These are phyloP conservation scores for Probosciger aterrimus DNA, from an alignment of 2,113 vertebrate species.

Conservation along the genomic window DNA sequence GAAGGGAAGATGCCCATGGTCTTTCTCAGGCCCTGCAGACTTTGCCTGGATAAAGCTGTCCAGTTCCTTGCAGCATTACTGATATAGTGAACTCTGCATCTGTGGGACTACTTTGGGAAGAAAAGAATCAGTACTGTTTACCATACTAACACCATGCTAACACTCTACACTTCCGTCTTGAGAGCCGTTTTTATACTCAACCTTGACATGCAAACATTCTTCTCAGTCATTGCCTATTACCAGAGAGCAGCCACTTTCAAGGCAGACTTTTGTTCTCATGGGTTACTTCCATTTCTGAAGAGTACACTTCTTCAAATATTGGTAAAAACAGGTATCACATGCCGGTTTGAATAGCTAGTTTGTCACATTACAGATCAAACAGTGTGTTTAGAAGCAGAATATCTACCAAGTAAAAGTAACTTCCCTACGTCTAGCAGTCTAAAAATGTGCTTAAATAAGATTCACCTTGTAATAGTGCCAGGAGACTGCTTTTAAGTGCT, in stretches of 20 bases:
- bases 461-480: background rate
- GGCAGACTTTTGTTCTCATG: background rate
- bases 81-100: background rate
- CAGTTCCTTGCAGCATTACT: background rate
- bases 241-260: background rate
- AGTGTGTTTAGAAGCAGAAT: background rate
- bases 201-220: background rate
- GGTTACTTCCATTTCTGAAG: background rate
- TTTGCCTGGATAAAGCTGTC: background rate
- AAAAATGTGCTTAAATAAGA: background rate
- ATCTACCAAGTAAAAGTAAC: background rate
- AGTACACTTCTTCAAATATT: background rate
- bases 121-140: background rate
- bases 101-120: background rate
- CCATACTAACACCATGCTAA: background rate
- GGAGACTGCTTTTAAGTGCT: background rate
- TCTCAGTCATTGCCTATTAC: background rate
- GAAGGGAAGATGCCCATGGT: background rate
- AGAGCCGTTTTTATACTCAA: background rate
- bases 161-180: accelerated
- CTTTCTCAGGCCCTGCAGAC: background rate
- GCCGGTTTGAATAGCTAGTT: background rate
- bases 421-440: background rate
- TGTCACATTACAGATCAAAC: background rate
- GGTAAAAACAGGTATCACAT: background rate